Percentiles rank a stretch among this genome's conserved stretches.
Evolutionary conservation across 2,113 vertebrate genomes (phyloP).

Genomic region (Oriolus oriolus): DNA sequence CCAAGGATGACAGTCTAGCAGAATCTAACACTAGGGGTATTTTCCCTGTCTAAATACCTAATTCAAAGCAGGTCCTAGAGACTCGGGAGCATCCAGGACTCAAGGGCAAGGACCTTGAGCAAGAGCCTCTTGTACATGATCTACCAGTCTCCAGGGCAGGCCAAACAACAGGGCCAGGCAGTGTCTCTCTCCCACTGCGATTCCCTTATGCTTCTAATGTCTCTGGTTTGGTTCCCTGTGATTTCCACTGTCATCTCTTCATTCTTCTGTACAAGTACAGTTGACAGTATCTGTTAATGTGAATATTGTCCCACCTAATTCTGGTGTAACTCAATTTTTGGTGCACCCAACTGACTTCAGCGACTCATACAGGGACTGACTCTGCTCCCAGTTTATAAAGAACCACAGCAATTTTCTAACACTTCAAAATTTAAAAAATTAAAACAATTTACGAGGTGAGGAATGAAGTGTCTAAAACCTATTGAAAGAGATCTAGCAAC

Average conservation of each 20-base stretch:
- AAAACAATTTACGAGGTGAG: background rate
- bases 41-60: background rate
- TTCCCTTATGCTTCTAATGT: background rate
- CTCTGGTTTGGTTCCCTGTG: background rate
- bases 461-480: background rate
- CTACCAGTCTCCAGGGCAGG: background rate
- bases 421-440: background rate
- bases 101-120: background rate
- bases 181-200: background rate
- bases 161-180: background rate
- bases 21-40: background rate
- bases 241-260: background rate
- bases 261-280: background rate
- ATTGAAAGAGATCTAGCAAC: background rate
- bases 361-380: background rate
- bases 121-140: background rate
- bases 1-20: background rate
- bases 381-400: background rate
- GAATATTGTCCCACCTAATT: background rate
- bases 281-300: background rate
- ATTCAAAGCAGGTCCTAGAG: background rate
- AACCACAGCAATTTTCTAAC: background rate
- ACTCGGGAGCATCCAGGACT: background rate
- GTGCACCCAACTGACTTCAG: background rate
- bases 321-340: background rate